A percentile compares a stretch with the other conserved stretches of the same genome.
Conservation (phyloP, 1,140 invertebrate genomes). For the Pogonomyrmex barbatus region DNA sequence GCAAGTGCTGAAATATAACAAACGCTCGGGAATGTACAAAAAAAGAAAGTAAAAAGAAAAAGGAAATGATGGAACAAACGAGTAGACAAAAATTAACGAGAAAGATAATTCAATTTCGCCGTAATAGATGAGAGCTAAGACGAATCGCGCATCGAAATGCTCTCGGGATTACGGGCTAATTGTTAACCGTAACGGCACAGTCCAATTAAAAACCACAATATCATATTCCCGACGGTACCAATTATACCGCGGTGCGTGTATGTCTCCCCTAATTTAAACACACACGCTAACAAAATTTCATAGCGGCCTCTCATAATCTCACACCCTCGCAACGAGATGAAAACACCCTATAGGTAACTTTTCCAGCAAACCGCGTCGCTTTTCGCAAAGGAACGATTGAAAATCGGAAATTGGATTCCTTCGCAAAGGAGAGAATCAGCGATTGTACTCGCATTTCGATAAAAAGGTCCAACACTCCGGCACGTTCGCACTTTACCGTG, state of each 20-base stretch:
- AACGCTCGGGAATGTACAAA: neutral
- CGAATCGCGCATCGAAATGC: neutral
- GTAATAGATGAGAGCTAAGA: neutral
- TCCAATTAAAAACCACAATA: slow-evolving; percentile 41
- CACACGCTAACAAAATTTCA: slow-evolving; percentile 33
- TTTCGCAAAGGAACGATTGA: slow-evolving; percentile 37
- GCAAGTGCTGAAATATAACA: neutral
- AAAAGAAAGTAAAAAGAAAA: no score
- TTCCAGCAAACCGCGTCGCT: neutral
- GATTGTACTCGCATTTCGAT: slow-evolving; percentile 39
- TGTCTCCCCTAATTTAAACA: slow-evolving; percentile 30
- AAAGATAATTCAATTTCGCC: neutral
- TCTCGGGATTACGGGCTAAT: slow-evolving; percentile 32
- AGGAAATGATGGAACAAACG: no score
- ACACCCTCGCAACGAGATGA: neutral
- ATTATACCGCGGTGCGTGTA: slow-evolving; percentile 7
- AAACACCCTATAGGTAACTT: slow-evolving; percentile 24
- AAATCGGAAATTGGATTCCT: slow-evolving; percentile 49
- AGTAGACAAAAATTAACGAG: no score
- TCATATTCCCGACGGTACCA: neutral
- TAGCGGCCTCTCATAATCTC: neutral
- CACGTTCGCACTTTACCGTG: slow-evolving; percentile 12
- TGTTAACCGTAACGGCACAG: neutral
- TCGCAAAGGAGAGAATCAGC: slow-evolving; percentile 13
- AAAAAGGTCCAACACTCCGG: slow-evolving; percentile 7